Percentiles rank a stretch among this genome's conserved stretches.
Conservation (phyloP, 2,888 invertebrate species). For the Leptinotarsa tumamoca region DNA sequence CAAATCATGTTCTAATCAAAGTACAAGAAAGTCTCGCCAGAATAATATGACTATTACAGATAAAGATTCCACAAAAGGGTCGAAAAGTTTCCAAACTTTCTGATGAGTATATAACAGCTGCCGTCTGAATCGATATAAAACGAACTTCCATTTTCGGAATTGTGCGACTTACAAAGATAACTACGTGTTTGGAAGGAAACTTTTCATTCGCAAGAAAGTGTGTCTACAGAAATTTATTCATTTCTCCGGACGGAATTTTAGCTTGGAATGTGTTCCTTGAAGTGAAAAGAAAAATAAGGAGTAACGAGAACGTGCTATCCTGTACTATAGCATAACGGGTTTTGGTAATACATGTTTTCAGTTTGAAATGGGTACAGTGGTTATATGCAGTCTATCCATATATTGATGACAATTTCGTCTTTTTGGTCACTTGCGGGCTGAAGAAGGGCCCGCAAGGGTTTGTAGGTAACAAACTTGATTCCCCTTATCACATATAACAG, state of each 20-base stretch:
- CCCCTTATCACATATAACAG: too few species aligned
- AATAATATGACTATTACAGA: conserved; percentile 59
- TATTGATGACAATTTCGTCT: neutral
- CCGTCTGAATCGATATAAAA: conserved; percentile 60
- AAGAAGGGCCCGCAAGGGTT: too few species aligned
- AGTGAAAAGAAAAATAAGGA: conserved; percentile 32
- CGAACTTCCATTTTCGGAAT: conserved; percentile 52
- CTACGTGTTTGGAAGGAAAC: conserved; percentile 49
- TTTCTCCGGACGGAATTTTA: conserved; percentile 29
- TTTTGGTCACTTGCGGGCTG: too few species aligned
- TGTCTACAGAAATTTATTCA: conserved; percentile 41
- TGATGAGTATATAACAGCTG: conserved; percentile 62
- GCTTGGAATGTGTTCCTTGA: conserved; percentile 28
- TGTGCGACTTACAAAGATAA: conserved; percentile 49
- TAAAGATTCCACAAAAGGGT: conserved; percentile 57
- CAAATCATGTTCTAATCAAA: too few species aligned
- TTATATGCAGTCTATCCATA: neutral
- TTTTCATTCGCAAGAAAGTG: conserved; percentile 44
- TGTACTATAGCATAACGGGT: conserved; percentile 1
- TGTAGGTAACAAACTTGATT: too few species aligned
- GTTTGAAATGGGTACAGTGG: neutral
- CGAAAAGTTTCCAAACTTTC: conserved; percentile 60
- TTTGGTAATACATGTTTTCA: neutral
- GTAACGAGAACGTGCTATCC: conserved; percentile 19
- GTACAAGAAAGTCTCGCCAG: too few species aligned